Base-by-base conservation (phyloP, 2,797 vertebrate species). In the Hoplostethus atlanticus region DNA sequence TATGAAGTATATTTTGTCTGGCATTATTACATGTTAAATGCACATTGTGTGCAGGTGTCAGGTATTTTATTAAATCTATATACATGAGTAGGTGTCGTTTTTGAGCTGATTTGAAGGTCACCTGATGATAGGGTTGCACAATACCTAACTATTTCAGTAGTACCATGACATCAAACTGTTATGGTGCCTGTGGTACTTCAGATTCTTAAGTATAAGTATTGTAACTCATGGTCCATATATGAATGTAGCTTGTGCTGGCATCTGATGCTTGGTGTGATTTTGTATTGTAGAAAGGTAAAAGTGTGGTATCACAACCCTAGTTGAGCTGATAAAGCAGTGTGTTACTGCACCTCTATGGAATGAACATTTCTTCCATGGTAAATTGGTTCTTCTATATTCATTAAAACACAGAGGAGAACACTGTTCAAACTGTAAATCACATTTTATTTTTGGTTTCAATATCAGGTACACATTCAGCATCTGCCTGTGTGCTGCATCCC, bases 51-150 rank as follows among this genome's bases (percentile, higher is more conserved):
- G 80, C 34, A 54, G 28, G 2, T 28, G 73, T 77, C 34, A 54
- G 28, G 2, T 28, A 76, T 77, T 73, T 67, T 5, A 79, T 81
- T 65, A 73, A 61, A 81, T 55, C 6, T 30, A 36, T 53, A 42
- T 38, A 55, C 57, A 17, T 53, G 40, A 65, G 52, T 12, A 21
- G 61, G 10, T 61, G 70, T 68, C 50, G 7, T 61, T 25, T 0
- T 13, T 59, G 6, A 66, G 36, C 6, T 47, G 11, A 13, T 10
- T 57, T 36, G 13, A 38, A 58, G 42, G 42, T 44, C 2, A 44
- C 3, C 7, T 44, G 4, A 40, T 59, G 4, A n/a, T 36, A 28
- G 38, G 4, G 12, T 46, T 60, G 40, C 58, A 30, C 6, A 4
- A 16, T 30, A 55, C 13, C 46, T 7, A 17, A 42, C 15, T 15